Evolutionary conservation across 2,888 invertebrate genomes (phyloP), one percentile per base, ranked within the genome.

Genomic region (Eupithecia vulgata): DNA sequence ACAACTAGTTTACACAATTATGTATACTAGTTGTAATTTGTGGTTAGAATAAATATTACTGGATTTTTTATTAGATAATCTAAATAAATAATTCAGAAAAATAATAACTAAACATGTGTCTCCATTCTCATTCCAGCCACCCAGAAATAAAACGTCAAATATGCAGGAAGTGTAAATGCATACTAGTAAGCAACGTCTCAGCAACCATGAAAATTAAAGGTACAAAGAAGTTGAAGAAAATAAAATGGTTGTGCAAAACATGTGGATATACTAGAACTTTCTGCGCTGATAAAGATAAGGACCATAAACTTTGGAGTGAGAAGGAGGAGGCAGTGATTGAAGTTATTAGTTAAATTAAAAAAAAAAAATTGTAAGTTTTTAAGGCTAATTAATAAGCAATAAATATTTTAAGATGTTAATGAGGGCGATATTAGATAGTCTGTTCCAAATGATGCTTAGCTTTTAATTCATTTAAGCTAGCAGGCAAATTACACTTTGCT

Each of bases 101-200:
- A 17, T 1, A 17, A 6, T 17, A 17, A n/a, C 7, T n/a, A n/a
- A 6, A 5, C n/a, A 52, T 59, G 30, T 30, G 10, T 30, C 15
- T 59, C 8, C 5, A 2, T 30, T n/a, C 6, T 17, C n/a, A 71
- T 91, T 90, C 13, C 85, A 95, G 95, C 77, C 95, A 95, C 80
- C 95, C 95, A n/a, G 92, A 95, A 69, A 85, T 96, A 59, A 96
- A 96, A 81, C 90, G 95, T 68, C 95, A 95, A 73, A 84, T 96
- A 64, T 96, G 96, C 80, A 96, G 95, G 83, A 93, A 91, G 78
- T 96, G 96, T 79, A 91, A 94, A 69, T 91, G 94, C 71, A 90
- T 95, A 8, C 87, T 96, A 0, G 88, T 95, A 61, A 87, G 95
- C 37, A 94, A 95, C 40, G 87, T 93, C 71, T 94, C 95, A 7